Evolutionary conservation across 1,140 invertebrate species (phyloP).

Genomic region (Plodia interpunctella): DNA sequence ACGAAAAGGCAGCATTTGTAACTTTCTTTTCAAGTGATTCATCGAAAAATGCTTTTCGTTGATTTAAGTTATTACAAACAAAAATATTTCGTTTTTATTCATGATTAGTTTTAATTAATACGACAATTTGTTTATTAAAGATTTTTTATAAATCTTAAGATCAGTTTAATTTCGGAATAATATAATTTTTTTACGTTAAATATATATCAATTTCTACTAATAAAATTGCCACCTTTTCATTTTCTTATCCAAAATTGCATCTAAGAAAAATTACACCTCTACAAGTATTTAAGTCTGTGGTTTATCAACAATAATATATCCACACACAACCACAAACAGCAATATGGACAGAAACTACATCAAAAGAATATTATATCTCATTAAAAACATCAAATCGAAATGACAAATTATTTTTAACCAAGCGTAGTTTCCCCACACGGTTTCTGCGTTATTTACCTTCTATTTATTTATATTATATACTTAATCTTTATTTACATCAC

Average conservation of each 20-base stretch:
- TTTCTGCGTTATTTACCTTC: slow-evolving; percentile 45
- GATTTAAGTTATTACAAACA: too few relatives aligned
- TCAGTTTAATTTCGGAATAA: too few relatives aligned
- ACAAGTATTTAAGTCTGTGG: slow-evolving; percentile 22
- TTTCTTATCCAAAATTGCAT: neutral
- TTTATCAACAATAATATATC: slow-evolving; percentile 26
- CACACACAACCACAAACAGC: slow-evolving; percentile 32
- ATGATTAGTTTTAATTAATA: too few relatives aligned
- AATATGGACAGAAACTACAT: slow-evolving; percentile 63
- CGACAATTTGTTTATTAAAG: too few relatives aligned
- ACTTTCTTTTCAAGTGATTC: too few relatives aligned
- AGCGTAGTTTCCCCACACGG: slow-evolving; percentile 75
- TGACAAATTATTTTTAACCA: slow-evolving; percentile 64
- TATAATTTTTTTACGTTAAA: too few relatives aligned
- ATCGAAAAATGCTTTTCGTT: too few relatives aligned
- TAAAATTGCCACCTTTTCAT: neutral
- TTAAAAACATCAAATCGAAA: slow-evolving; percentile 64
- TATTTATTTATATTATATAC: slow-evolving; percentile 30
- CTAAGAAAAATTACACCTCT: slow-evolving; percentile 13
- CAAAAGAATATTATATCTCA: slow-evolving; percentile 53
- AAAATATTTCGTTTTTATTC: too few relatives aligned
- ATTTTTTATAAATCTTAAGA: too few relatives aligned
- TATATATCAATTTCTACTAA: neutral
- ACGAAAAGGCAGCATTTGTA: neutral
- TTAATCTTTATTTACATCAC: slow-evolving; percentile 31